phyloP scores from a whole-genome alignment of 2,888 invertebrate genomes.

The Camponotus fellah region DNA sequence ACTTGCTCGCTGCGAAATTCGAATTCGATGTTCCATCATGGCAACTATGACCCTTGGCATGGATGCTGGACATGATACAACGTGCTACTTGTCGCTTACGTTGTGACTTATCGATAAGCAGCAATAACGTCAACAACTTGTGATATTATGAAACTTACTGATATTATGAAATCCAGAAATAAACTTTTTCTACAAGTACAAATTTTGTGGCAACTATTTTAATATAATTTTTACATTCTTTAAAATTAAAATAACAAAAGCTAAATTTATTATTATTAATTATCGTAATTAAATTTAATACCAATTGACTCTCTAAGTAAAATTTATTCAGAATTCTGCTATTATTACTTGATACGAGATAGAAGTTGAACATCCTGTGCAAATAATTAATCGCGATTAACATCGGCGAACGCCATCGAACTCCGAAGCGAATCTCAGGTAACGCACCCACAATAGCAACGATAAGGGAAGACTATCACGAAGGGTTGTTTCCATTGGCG shows the following conservation, averaged over 20 bases:
- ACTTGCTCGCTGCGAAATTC: conserved; percentile 58
- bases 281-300: not conserved
- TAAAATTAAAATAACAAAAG: too few relatives aligned
- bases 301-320: not conserved
- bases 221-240: too few relatives aligned
- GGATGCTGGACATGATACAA: conserved; percentile 17
- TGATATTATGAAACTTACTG: too few relatives aligned
- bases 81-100: conserved; percentile 24
- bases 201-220: not conserved
- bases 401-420: conserved; percentile 13
- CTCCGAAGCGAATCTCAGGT: conserved; percentile 37
- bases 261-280: not conserved
- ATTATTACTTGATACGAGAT: not conserved
- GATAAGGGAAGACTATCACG: conserved; percentile 44
- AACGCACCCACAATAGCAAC: conserved; percentile 34
- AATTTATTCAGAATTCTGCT: not conserved
- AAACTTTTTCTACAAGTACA: not conserved
- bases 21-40: conserved; percentile 64
- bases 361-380: not conserved
- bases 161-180: not conserved
- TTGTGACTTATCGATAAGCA: conserved; percentile 25
- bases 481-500: conserved; percentile 47
- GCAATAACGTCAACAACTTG: not conserved
- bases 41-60: conserved; percentile 51
- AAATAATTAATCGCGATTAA: conserved; percentile 45